A percentile compares a stretch with the other conserved stretches of the same genome.
Conservation (phyloP, 2,113 vertebrate genomes). For the Tychaedon coryphoeus region DNA sequence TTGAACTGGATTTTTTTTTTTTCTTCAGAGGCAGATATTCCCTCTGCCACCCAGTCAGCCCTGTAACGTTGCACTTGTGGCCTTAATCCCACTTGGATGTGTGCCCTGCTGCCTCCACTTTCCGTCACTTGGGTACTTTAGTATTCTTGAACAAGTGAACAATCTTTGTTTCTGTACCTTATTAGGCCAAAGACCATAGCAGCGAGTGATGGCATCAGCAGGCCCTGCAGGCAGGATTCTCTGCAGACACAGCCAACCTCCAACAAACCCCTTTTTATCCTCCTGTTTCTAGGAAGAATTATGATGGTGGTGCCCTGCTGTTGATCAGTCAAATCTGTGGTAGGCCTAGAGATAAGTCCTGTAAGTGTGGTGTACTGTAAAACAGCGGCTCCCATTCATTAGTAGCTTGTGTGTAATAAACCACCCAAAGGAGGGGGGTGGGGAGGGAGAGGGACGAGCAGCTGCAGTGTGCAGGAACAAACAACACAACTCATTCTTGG, state of each 20-base stretch:
- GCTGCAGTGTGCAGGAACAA: constrained; percentile 79
- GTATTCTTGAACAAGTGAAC: constrained; percentile 76
- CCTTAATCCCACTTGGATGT: constrained; percentile 77
- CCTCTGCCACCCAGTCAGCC: constrained; percentile 67
- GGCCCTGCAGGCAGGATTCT: constrained; percentile 78
- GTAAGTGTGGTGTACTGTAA: constrained; percentile 83
- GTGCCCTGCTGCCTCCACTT: constrained; percentile 72
- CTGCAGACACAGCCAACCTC: constrained; percentile 79
- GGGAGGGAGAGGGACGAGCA: constrained; percentile 63
- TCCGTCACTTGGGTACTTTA: constrained; percentile 67
- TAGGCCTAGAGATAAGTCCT: constrained; percentile 83
- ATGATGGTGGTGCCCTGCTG: constrained; percentile 80
- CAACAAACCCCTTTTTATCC: constrained; percentile 91
- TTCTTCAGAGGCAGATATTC: constrained; percentile 43
- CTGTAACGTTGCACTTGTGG: constrained; percentile 68
- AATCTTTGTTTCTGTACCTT: constrained; percentile 82
- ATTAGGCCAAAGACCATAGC: constrained; percentile 77
- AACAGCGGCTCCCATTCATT: constrained; percentile 86
- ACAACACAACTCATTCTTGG: constrained; percentile 84
- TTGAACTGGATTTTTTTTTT: constrained; percentile 51
- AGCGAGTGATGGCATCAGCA: constrained; percentile 77
- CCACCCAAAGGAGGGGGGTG: constrained; percentile 66
- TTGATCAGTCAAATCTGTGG: constrained; percentile 82
- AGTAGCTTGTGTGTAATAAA: constrained; percentile 81
- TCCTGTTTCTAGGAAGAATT: constrained; percentile 83